These are phyloP conservation scores for Molanna angustata DNA, from an alignment of 2,888 invertebrate genomes.

Conservation along the genomic window DNA sequence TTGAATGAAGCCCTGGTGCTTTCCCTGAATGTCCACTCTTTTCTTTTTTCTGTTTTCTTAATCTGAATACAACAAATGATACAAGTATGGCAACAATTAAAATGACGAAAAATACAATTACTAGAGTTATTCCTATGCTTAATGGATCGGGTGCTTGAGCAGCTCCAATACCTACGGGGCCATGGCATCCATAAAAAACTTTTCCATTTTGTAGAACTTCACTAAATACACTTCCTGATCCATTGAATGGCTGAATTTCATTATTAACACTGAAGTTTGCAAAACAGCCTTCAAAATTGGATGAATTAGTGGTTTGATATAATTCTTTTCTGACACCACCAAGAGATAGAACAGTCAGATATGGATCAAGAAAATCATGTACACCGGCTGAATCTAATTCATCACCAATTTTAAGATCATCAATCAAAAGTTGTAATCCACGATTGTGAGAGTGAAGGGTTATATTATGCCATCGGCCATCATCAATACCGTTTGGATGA, in stretches of 20 bases:
- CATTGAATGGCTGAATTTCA: constrained; percentile 86
- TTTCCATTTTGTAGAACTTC: constrained; percentile 70
- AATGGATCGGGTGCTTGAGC: constrained; percentile 81
- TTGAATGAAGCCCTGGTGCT: constrained; percentile 70
- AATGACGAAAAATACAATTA: constrained; percentile 91
- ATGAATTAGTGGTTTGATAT: constrained; percentile 54
- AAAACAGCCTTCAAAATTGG: constrained; percentile 84
- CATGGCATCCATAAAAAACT: constrained; percentile 71
- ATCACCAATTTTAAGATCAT: constrained; percentile 71
- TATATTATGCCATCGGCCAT: constrained; percentile 89
- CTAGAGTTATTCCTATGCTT: constrained; percentile 88
- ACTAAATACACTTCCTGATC: constrained; percentile 78
- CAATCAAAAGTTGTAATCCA: constrained; percentile 69
- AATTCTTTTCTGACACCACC: constrained; percentile 72
- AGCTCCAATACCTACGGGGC: constrained; percentile 71
- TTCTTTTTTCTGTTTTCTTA: constrained; percentile 84
- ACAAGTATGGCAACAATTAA: constrained; percentile 84
- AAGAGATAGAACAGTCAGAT: constrained; percentile 74
- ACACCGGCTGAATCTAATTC: constrained; percentile 83
- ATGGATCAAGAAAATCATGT: constrained; percentile 90
- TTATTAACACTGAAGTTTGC: constrained; percentile 86
- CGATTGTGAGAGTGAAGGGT: constrained; percentile 70
- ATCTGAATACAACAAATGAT: constrained; percentile 88
- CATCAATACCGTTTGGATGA: constrained; percentile 61
- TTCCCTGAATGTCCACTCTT: constrained; percentile 68